A percentile compares a stretch with the other conserved stretches of the same genome.
These are phyloP conservation scores for Chrysina gloriosa DNA, from an alignment of 2,888 invertebrate species.

Conservation along the genomic window DNA sequence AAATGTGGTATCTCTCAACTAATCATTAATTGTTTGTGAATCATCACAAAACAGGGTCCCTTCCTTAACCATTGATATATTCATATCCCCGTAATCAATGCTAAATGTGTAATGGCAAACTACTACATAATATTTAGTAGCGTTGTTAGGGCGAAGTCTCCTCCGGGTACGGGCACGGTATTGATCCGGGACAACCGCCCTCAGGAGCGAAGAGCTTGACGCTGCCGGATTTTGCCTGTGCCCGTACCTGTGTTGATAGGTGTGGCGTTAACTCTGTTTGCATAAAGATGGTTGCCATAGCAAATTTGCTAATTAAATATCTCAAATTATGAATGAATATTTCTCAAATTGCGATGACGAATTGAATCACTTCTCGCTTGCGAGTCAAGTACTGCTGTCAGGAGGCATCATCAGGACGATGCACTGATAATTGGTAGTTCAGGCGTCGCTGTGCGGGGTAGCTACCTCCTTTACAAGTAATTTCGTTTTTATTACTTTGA, in stretches of 20 bases:
- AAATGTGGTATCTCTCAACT: too few species aligned
- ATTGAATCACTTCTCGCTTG: not conserved
- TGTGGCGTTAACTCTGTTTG: conserved; percentile 45
- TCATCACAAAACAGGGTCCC: not conserved
- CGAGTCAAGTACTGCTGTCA: not conserved
- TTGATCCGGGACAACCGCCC: conserved; percentile 46
- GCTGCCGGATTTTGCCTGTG: conserved; percentile 45
- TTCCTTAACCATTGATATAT: conserved; percentile 15
- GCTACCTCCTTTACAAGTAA: not conserved
- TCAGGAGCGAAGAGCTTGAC: conserved; percentile 46
- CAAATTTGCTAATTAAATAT: conserved; percentile 41
- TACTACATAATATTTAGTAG: conserved; percentile 44
- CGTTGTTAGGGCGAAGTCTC: conserved; percentile 45
- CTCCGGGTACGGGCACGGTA: conserved; percentile 44
- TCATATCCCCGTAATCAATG: conserved; percentile 8
- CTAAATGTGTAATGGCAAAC: conserved; percentile 21
- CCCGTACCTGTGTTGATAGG: conserved; percentile 46
- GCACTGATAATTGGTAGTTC: conserved; percentile 13
- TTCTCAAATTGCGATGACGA: conserved; percentile 22
- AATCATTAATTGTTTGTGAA: not conserved
- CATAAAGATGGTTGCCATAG: conserved; percentile 43
- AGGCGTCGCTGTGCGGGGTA: not conserved
- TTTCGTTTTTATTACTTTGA: not conserved
- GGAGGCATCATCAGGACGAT: not conserved
- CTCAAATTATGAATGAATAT: conserved; percentile 39